Conservation (phyloP, 2,797 vertebrate species). For the Stomatorhinus walkeri region DNA sequence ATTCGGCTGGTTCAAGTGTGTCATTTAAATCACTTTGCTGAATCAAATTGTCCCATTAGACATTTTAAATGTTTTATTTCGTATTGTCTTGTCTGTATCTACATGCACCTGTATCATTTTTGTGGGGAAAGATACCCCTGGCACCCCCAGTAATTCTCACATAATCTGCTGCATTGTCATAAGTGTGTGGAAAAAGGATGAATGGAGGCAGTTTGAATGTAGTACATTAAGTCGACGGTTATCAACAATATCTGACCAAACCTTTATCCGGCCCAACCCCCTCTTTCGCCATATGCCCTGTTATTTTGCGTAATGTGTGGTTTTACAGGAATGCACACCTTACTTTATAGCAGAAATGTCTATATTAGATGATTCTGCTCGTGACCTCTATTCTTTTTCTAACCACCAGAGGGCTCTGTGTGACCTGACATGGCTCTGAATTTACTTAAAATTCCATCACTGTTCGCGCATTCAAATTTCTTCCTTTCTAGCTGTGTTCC, state of each 20-base stretch:
- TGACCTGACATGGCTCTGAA: slow-evolving; percentile 30
- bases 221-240: not conserved
- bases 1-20: not conserved
- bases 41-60: not conserved
- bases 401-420: slow-evolving; percentile 58
- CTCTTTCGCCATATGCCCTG: not conserved
- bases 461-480: slow-evolving; percentile 48
- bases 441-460: slow-evolving; percentile 45
- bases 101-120: not conserved
- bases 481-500: slow-evolving; percentile 39
- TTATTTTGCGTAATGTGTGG: not conserved
- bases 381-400: not conserved
- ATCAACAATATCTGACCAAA: not conserved
- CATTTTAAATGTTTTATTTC: not conserved
- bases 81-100: not conserved
- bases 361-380: not conserved
- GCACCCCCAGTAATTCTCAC: not conserved
- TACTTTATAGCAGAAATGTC: not conserved
- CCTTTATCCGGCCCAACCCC: not conserved
- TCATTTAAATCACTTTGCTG: not conserved
- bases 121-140: not conserved
- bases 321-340: not conserved
- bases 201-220: not conserved
- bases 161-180: not conserved
- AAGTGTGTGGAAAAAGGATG: not conserved